phyloP scores from a whole-genome alignment of 2,888 invertebrate genomes.

The Melipona bicolor region DNA sequence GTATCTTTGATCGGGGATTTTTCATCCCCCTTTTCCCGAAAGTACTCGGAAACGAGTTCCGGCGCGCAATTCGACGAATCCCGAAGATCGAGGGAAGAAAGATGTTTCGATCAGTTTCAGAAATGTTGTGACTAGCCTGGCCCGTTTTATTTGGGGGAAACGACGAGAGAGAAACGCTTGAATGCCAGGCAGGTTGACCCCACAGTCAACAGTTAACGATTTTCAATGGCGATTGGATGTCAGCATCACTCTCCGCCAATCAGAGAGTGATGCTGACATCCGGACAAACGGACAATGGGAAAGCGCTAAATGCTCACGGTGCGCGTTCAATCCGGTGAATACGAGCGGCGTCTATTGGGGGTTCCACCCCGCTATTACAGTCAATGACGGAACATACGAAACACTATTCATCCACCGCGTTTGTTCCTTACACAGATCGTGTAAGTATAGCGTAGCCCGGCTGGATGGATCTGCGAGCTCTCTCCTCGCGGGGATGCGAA shows the following conservation, averaged over 20 bases:
- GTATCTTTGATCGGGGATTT: neutral
- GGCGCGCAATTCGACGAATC: neutral
- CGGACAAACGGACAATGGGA: slow-evolving; percentile 66
- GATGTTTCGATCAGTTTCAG: slow-evolving; percentile 1
- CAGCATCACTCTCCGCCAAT: slow-evolving; percentile 71
- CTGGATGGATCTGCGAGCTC: slow-evolving; percentile 38
- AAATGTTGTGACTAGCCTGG: slow-evolving; percentile 39
- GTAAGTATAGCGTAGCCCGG: slow-evolving; percentile 68
- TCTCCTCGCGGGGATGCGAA: slow-evolving; percentile 57
- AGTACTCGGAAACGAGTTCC: neutral
- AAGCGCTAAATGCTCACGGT: slow-evolving; percentile 69
- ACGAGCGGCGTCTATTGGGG: slow-evolving; percentile 71
- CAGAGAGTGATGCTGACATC: slow-evolving; percentile 74
- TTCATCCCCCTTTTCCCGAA: neutral
- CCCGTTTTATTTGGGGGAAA: slow-evolving; percentile 39
- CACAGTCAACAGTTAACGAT: slow-evolving; percentile 70
- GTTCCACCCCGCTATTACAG: slow-evolving; percentile 73
- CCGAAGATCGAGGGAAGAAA: neutral
- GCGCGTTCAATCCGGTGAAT: slow-evolving; percentile 71
- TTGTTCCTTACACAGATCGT: slow-evolving; percentile 71
- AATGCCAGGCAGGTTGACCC: slow-evolving; percentile 52
- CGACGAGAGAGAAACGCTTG: slow-evolving; percentile 32
- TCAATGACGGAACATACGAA: slow-evolving; percentile 74
- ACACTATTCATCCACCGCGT: slow-evolving; percentile 70
- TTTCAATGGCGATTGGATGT: slow-evolving; percentile 72